These are phyloP conservation scores for Thymelicus sylvestris DNA, from an alignment of 2,888 invertebrate genomes.

Conservation along the genomic window DNA sequence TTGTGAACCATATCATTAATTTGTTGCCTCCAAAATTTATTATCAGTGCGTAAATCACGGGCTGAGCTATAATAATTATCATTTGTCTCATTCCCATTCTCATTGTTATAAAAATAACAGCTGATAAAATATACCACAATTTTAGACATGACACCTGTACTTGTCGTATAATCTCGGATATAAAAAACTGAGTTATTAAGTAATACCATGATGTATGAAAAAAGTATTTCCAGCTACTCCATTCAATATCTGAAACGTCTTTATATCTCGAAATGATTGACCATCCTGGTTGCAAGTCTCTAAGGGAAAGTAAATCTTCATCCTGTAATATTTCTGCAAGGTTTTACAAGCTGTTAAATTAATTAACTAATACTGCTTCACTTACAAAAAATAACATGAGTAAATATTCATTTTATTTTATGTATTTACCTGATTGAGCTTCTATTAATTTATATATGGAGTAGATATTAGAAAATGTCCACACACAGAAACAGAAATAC, in stretches of 20 bases:
- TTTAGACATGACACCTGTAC: slow-evolving; percentile 62
- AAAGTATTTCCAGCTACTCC: slow-evolving; percentile 86
- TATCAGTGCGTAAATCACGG: slow-evolving; percentile 77
- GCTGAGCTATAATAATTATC: slow-evolving; percentile 81
- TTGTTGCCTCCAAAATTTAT: slow-evolving; percentile 76
- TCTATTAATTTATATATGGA: slow-evolving; percentile 82
- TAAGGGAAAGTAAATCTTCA: slow-evolving; percentile 51
- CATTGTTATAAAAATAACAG: slow-evolving; percentile 71
- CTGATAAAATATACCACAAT: slow-evolving; percentile 82
- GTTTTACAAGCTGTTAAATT: neutral
- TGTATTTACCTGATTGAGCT: slow-evolving; percentile 79
- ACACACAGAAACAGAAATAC: slow-evolving; percentile 75
- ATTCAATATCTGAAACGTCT: slow-evolving; percentile 90
- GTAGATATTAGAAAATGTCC: slow-evolving; percentile 83
- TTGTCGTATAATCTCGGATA: slow-evolving; percentile 79
- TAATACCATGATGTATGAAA: slow-evolving; percentile 81
- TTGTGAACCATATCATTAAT: slow-evolving; percentile 82
- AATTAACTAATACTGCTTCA: neutral
- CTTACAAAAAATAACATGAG: neutral
- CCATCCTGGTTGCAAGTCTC: slow-evolving; percentile 86
- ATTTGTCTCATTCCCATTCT: slow-evolving; percentile 80
- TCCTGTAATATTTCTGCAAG: slow-evolving; percentile 65
- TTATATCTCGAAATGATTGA: slow-evolving; percentile 78
- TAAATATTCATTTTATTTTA: neutral
- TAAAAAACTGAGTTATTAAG: slow-evolving; percentile 80